Base-by-base conservation (phyloP, 1,140 invertebrate species). In the Acromyrmex heyeri region DNA sequence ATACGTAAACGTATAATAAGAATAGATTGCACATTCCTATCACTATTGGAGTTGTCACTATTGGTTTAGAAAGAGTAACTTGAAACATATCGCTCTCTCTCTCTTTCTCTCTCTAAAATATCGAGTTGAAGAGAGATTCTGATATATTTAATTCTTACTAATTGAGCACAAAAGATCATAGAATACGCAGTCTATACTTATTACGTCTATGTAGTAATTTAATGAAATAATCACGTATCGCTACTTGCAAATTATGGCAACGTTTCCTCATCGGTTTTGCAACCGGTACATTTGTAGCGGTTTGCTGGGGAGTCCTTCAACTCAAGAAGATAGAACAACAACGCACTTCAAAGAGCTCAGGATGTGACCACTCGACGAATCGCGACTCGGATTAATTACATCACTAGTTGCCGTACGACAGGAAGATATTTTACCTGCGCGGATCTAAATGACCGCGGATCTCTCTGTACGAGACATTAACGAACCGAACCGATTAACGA, bases 401-500 rank as follows among this genome's bases (percentile, higher is more conserved):
- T n/a, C 44, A 14, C 24, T 27, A 53, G 34, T 76, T 38, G 21
- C 34, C 34, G n/a, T 61, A 24, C 34, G 75, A 14, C 14, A 78
- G 16, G 24, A 48, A 10, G 59, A 64, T 78, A 78, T 24, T 44
- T 78, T 50, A 30, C 18, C 44, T 44, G 55, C 27, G 76, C 44
- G 61, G 44, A 65, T 50, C 27, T 48, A 65, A 65, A 12, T 27
- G 62, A 48, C 61, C 59, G 59, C 76, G 61, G 38, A 44, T 44
- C 50, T 64, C 44, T 65, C 59, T 57, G 59, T 61, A 24, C 38
- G 73, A 44, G 38, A 78, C 59, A 27, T 27, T 65, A 65, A 78
- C 76, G 76, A 78, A 65, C 76, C 24, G 59, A 21, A 24, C 59
- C 38, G 59, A 78, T 78, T 50, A 57, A 53, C 61, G 61, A 44